Base-by-base conservation (phyloP, 2,888 invertebrate genomes). In the Drosophila conformis region DNA sequence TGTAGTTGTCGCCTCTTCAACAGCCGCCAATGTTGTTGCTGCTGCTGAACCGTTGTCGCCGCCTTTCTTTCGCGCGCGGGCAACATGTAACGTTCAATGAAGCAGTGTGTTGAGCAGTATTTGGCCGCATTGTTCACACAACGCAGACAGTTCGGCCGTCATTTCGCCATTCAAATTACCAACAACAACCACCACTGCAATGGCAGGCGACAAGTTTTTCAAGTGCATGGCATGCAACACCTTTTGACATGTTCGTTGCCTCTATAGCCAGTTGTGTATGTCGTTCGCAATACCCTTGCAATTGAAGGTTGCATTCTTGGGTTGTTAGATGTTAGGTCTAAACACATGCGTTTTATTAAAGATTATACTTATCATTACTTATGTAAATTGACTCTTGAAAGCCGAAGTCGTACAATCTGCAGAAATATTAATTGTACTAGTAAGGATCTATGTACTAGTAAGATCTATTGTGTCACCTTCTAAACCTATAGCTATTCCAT, bases 151-250 rank as follows among this genome's bases (percentile, higher is more conserved):
- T 73, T 84, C 69, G 65, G 64, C 49, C 73, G 71, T 80, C 88
- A 77, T 84, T 87, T 71, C 73, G 85, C 85, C 62, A 85, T 85
- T 87, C 87, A 89, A 89, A 89, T 89, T 87, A 82, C 80, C 70
- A 49, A 31, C 53, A 63, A 15, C 52, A 52, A 38, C 58, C 60
- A 53, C 60, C 21, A 36, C 56, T 36, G 57, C 74, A 53, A 72
- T 65, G 66, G 69, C 80, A 56, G 53, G 69, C 66, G 73, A 79
- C 79, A 78, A 78, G 89, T 87, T 84, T 89, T 90, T 90, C 89
- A 86, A 83, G 86, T 90, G 83, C 85, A 73, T 71, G 61, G 82
- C 79, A 76, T 83, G 86, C 87, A 86, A 87, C 90, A 90, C 90
- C 87, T 90, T 86, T 88, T 86, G 89, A 88, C 83, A 88, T 73